Evolutionary conservation across 2,113 vertebrate genomes (phyloP).

Genomic region (Hylia prasina): DNA sequence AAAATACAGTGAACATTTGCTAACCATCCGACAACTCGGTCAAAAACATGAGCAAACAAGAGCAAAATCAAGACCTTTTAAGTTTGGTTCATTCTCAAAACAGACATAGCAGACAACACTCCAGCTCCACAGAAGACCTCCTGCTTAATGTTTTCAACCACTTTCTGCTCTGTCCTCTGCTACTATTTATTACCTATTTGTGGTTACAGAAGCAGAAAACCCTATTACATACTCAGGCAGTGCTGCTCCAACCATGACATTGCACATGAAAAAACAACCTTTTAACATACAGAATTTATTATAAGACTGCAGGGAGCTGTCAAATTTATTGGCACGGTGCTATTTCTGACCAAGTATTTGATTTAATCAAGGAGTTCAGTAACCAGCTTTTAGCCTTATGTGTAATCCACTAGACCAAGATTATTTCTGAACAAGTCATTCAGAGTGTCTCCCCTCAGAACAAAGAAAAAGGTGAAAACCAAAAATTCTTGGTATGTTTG

Average conservation of each 20-base stretch:
- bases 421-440: neutral
- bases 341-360: neutral
- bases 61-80: neutral
- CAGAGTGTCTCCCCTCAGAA: neutral
- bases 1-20: neutral
- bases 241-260: neutral
- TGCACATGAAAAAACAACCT: neutral
- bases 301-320: neutral
- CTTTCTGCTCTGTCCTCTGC: neutral
- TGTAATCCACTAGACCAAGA: neutral
- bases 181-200: neutral
- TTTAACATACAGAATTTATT: neutral
- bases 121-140: neutral
- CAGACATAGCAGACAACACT: neutral
- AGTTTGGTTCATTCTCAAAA: neutral
- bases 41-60: neutral
- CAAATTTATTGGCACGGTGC: neutral
- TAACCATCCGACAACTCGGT: neutral
- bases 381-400: neutral
- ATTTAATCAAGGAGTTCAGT: neutral
- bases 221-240: neutral
- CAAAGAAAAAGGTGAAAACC: neutral
- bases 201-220: neutral
- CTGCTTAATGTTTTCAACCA: neutral
- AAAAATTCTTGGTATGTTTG: neutral